Evolutionary conservation across 2,888 invertebrate species (phyloP).

Genomic region (Hedya salicella): DNA sequence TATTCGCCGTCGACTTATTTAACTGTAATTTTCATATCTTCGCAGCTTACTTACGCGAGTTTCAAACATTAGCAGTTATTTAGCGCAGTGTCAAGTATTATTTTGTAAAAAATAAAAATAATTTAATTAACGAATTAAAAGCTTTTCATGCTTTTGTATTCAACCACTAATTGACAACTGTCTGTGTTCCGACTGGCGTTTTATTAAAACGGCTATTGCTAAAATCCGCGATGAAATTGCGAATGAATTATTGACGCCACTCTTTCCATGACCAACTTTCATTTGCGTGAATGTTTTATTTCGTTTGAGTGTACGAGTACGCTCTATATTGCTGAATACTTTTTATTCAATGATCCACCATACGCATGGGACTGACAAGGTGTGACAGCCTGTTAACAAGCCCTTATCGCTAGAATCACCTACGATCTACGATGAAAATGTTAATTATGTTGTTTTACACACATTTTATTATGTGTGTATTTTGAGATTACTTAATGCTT

Average conservation of each 20-base stretch:
- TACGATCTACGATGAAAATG: slow-evolving; percentile 69
- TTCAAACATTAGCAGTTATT: too few species aligned
- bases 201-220: slow-evolving; percentile 37
- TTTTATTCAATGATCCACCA: slow-evolving; percentile 37
- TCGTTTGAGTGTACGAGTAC: slow-evolving; percentile 34
- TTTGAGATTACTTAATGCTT: slow-evolving; percentile 55
- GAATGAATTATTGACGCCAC: slow-evolving; percentile 30
- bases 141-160: slow-evolving; percentile 27
- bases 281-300: slow-evolving; percentile 41
- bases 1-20: too few species aligned
- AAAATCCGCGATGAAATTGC: slow-evolving; percentile 35
- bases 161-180: slow-evolving; percentile 36
- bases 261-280: slow-evolving; percentile 37
- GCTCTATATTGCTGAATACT: slow-evolving; percentile 41
- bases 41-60: too few species aligned
- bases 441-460: slow-evolving; percentile 71
- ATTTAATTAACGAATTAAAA: slow-evolving; percentile 17
- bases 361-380: slow-evolving; percentile 55
- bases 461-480: slow-evolving; percentile 52
- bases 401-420: slow-evolving; percentile 65
- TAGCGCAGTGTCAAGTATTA: too few species aligned
- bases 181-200: slow-evolving; percentile 14
- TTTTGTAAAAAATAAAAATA: slow-evolving; percentile 1
- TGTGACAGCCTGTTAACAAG: slow-evolving; percentile 64
- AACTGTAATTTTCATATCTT: neutral